phyloP scores from a whole-genome alignment of 2,797 vertebrate genomes.

The Sebastiscus albofasciatus region DNA sequence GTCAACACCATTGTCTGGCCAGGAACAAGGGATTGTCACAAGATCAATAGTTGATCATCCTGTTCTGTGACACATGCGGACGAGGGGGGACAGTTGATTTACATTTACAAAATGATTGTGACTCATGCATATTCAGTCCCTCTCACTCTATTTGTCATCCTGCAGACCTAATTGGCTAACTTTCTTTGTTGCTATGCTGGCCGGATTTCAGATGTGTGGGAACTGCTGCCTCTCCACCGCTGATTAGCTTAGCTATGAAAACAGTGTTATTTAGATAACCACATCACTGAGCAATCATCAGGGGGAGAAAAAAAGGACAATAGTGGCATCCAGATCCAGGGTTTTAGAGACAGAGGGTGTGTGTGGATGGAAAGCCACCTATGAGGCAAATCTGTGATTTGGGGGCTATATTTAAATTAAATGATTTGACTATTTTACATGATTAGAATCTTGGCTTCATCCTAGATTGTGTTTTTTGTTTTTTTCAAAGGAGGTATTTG shows the following conservation, averaged over 20 bases:
- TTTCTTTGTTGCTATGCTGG: slow-evolving; percentile 82
- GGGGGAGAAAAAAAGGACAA: background rate
- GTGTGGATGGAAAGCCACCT: background rate
- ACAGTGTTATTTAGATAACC: slow-evolving; percentile 55
- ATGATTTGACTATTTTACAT: background rate
- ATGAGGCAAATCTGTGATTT: background rate
- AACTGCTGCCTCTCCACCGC: slow-evolving; percentile 44
- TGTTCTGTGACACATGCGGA: slow-evolving; percentile 41
- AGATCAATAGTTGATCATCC: slow-evolving; percentile 40
- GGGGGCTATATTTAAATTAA: background rate
- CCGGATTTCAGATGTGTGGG: slow-evolving; percentile 64
- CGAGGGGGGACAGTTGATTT: slow-evolving; percentile 27
- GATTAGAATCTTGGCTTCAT: slow-evolving; percentile 17
- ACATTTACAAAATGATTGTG: slow-evolving; percentile 54
- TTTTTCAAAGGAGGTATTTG: slow-evolving; percentile 22
- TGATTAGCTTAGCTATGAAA: slow-evolving; percentile 49
- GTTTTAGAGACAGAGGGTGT: background rate
- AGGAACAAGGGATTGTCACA: slow-evolving; percentile 3
- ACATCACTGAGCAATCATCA: slow-evolving; percentile 22
- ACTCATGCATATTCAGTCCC: slow-evolving; percentile 63
- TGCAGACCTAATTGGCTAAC: slow-evolving; percentile 71
- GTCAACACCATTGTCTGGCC: slow-evolving; percentile 10
- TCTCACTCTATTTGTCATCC: slow-evolving; percentile 64
- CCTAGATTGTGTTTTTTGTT: slow-evolving; percentile 14
- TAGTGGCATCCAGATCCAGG: background rate